A percentile compares a stretch with the other conserved stretches of the same genome.
phyloP scores from a whole-genome alignment of 2,797 vertebrate genomes.

The Halcyon smyrnensis region DNA sequence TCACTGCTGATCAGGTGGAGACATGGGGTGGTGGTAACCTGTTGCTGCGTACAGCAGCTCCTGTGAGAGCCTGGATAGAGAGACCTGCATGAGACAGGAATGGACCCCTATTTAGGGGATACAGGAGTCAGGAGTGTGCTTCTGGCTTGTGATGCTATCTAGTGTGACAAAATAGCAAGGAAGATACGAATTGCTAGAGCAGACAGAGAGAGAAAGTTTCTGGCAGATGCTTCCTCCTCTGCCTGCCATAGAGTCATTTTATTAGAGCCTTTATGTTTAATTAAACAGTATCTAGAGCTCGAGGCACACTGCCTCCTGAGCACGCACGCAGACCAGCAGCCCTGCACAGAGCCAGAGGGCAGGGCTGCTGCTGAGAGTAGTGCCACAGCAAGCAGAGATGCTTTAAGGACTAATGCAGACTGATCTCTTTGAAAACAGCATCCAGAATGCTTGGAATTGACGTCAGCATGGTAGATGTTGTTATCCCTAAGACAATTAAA shows the following conservation, averaged over 20 bases:
- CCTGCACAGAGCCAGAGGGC: background rate
- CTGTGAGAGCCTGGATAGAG: background rate
- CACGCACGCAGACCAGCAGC: background rate
- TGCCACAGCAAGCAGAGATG: background rate
- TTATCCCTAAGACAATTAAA: background rate
- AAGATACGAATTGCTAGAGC: background rate
- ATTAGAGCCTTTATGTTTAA: constrained; percentile 33
- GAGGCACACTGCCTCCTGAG: background rate
- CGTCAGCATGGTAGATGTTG: background rate
- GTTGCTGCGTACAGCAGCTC: background rate
- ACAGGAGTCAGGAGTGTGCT: background rate
- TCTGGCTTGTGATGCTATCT: background rate
- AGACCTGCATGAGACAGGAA: background rate
- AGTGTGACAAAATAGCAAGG: accelerated
- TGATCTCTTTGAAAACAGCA: background rate
- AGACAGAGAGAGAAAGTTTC: background rate
- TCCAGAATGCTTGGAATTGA: background rate
- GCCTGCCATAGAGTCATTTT: background rate
- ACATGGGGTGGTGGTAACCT: accelerated
- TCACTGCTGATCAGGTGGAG: background rate
- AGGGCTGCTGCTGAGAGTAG: background rate
- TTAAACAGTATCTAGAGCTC: constrained; percentile 20
- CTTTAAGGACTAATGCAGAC: background rate
- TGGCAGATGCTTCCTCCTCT: background rate
- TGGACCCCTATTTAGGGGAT: background rate